A percentile compares a stretch with the other conserved stretches of the same genome.
Conservation (phyloP, 2,113 vertebrate genomes). For the Stegostoma tigrinum region DNA sequence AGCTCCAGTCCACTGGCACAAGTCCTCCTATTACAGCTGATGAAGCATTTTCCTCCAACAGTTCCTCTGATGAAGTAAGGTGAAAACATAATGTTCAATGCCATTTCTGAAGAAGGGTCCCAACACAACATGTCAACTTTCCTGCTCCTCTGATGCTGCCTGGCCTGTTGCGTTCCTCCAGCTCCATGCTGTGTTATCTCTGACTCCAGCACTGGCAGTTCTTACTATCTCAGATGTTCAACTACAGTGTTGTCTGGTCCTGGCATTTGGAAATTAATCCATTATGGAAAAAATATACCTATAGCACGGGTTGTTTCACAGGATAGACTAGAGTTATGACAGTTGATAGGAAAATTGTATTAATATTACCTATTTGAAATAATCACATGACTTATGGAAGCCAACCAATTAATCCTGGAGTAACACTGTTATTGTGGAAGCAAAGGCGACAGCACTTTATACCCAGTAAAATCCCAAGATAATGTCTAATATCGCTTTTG, state of each 20-base stretch:
- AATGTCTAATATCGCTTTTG: neutral
- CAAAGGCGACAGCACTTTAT: neutral
- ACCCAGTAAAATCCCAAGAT: neutral
- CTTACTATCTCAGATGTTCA: neutral
- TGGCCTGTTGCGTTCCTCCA: no score
- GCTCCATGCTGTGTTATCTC: no score
- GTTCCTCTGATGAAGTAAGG: neutral
- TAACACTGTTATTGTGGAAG: neutral
- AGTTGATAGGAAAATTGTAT: neutral
- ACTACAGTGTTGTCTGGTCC: neutral
- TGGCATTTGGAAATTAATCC: neutral
- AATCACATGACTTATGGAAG: neutral
- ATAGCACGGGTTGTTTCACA: neutral
- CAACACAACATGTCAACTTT: no score
- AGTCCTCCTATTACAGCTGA: neutral
- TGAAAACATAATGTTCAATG: no score
- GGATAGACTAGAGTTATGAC: neutral
- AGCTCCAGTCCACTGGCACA: neutral
- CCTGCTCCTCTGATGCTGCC: no score
- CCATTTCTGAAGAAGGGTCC: no score
- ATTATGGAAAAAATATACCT: neutral
- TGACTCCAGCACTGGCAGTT: no score
- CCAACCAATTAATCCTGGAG: neutral
- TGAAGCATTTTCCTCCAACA: neutral
- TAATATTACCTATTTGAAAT: neutral